Conservation (phyloP, 2,888 invertebrate species). For the Cephalotes varians region DNA sequence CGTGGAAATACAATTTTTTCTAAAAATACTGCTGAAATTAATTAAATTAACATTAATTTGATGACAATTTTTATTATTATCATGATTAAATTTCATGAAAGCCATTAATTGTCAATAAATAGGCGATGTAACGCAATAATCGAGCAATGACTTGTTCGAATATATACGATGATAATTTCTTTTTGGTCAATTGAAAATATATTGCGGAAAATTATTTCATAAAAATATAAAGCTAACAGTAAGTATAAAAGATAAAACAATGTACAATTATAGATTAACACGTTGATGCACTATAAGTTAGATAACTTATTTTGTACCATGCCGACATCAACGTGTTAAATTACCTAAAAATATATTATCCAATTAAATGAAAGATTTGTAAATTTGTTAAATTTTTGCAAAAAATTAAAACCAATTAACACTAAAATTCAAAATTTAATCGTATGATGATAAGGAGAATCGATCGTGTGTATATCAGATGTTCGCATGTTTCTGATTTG, state of each 20-base stretch:
- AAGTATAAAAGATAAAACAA: not conserved
- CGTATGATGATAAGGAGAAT: constrained; percentile 12
- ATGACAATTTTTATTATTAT: not conserved
- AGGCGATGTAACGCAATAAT: not conserved
- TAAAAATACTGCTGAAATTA: constrained; percentile 5
- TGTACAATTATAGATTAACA: not conserved
- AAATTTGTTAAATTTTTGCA: not conserved
- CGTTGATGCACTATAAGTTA: no score
- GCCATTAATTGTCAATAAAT: not conserved
- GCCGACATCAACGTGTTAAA: no score
- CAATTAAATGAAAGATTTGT: not conserved
- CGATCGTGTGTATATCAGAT: constrained; percentile 55
- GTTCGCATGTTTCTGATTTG: constrained; percentile 56
- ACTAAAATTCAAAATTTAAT: not conserved
- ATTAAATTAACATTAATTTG: constrained; percentile 1
- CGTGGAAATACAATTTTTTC: not conserved
- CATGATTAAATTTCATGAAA: not conserved
- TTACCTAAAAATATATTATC: not conserved
- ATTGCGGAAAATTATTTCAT: not conserved
- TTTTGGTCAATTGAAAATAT: not conserved
- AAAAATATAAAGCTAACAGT: not conserved
- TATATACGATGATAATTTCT: not conserved
- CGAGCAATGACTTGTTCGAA: not conserved
- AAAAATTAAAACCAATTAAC: not conserved
- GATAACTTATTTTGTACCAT: no score